Evolutionary conservation across 1,140 invertebrate species (phyloP).

Genomic region (Macrocentrus cingulum): DNA sequence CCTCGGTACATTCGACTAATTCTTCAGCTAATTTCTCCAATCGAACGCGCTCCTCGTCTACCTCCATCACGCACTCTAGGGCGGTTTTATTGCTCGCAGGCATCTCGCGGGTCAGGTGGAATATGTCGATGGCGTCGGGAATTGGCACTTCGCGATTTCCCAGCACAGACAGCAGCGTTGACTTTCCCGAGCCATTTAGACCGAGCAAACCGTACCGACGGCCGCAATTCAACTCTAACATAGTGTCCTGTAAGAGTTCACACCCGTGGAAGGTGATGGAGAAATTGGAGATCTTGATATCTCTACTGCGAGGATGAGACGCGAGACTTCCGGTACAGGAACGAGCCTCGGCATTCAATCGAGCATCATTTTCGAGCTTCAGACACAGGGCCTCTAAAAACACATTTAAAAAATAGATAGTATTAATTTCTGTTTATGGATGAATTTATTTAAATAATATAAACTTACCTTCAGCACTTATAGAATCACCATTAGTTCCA

Average conservation of each 20-base stretch:
- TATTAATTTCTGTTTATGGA: too few species aligned
- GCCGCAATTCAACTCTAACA: slow-evolving; percentile 95
- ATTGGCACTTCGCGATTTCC: slow-evolving; percentile 95
- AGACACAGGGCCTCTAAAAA: slow-evolving; percentile 78
- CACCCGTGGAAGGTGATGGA: slow-evolving; percentile 98
- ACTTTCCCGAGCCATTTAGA: slow-evolving; percentile 92
- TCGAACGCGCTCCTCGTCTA: slow-evolving; percentile 90
- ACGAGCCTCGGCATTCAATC: slow-evolving; percentile 88
- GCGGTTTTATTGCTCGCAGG: slow-evolving; percentile 92
- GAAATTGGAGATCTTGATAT: slow-evolving; percentile 96
- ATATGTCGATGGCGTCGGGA: slow-evolving; percentile 97
- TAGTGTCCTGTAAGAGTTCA: slow-evolving; percentile 94
- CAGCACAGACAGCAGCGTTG: slow-evolving; percentile 87
- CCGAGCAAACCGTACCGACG: slow-evolving; percentile 95
- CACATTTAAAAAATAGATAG: slow-evolving; percentile 26
- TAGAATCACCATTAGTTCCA: slow-evolving; percentile 51
- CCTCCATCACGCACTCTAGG: slow-evolving; percentile 96
- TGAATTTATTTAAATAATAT: too few species aligned
- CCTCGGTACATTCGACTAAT: slow-evolving; percentile 83
- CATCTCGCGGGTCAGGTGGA: slow-evolving; percentile 95
- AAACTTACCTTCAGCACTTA: slow-evolving; percentile 59
- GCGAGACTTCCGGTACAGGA: slow-evolving; percentile 93
- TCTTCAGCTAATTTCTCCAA: slow-evolving; percentile 93
- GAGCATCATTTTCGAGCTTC: slow-evolving; percentile 86
- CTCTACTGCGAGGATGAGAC: slow-evolving; percentile 91